Evolutionary conservation across 2,113 vertebrate genomes (phyloP), one percentile per base, ranked within the genome.

Genomic region (Pyrgilauda ruficollis): DNA sequence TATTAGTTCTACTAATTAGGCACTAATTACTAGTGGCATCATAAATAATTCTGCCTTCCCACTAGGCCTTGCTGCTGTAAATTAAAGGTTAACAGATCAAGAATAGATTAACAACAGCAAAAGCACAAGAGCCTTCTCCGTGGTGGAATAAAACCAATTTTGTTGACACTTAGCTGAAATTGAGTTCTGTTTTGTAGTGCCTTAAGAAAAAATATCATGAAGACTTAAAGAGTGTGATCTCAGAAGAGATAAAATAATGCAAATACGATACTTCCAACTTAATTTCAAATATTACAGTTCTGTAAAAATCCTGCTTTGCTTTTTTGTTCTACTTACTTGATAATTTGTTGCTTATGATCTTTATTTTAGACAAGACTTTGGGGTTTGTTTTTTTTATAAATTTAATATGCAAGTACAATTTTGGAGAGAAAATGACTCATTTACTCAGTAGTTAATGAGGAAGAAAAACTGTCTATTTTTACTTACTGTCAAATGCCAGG

Each of bases 1-100:
- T 91, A 31, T 86, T 83, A 28, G 53, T 92, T 76, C 22, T 77
- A 73, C 41, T 69, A 63, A 69, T 90, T 77, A 89, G n/a, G 11
- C 49, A 49, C 50, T 91, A 72, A 90, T 67, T 94, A 78, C 7
- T 50, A 35, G 39, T 84, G 47, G 18, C 62, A 26, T 26, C 80
- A 84, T 69, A 55, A 89, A 53, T 83, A 77, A 81, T 70, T 86
- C 87, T 77, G n/a, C 50, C 41, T 87, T 77, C 55, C 59, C 43
- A 31, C 37, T n/a, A 74, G 43, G 63, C 63, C 53, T 66, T 27
- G 28, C 46, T 91, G 59, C 41, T 89, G 64, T 50, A 91, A 91
- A 81, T 89, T 64, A 77, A 77, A 94, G 63, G 50, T 52, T 86
- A 63, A 33, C 43, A 84, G 80, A 81, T 59, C n/a, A 82, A 67